These are phyloP conservation scores for Otus sunia DNA, from an alignment of 2,113 vertebrate genomes.

Conservation along the genomic window DNA sequence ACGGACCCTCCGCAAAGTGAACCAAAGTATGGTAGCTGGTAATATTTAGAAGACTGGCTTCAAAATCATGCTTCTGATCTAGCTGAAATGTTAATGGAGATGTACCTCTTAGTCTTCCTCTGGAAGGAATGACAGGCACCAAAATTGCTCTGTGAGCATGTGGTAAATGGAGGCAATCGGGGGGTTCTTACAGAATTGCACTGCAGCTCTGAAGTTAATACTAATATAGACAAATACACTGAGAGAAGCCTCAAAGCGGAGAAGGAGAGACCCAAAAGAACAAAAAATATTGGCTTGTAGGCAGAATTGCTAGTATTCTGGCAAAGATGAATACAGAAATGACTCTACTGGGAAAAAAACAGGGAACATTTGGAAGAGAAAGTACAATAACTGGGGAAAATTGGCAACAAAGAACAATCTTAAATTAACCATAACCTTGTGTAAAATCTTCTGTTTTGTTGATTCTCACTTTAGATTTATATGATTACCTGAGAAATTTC, in stretches of 20 bases:
- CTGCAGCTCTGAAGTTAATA: background rate
- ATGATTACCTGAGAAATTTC: background rate
- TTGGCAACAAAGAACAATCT: background rate
- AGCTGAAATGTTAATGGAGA: background rate
- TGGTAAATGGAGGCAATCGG: background rate
- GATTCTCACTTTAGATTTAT: conserved; percentile 4
- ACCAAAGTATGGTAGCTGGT: background rate
- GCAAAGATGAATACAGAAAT: conserved; percentile 2
- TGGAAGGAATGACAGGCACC: background rate
- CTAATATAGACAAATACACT: background rate
- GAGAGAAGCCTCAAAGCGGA: background rate
- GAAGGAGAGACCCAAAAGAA: background rate
- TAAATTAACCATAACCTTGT: conserved; percentile 21
- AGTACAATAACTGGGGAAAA: conserved; percentile 24
- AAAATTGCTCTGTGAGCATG: background rate
- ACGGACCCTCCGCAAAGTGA: background rate
- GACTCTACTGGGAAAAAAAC: background rate
- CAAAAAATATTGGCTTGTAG: background rate
- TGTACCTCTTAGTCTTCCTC: background rate
- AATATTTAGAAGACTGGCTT: background rate
- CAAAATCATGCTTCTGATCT: background rate
- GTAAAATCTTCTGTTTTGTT: conserved; percentile 2
- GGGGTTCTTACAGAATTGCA: background rate
- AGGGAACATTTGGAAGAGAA: conserved; percentile 42
- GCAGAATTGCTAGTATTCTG: conserved; percentile 15